These are phyloP conservation scores for Onthophagus sagittarius DNA, from an alignment of 2,888 invertebrate genomes.

Conservation along the genomic window DNA sequence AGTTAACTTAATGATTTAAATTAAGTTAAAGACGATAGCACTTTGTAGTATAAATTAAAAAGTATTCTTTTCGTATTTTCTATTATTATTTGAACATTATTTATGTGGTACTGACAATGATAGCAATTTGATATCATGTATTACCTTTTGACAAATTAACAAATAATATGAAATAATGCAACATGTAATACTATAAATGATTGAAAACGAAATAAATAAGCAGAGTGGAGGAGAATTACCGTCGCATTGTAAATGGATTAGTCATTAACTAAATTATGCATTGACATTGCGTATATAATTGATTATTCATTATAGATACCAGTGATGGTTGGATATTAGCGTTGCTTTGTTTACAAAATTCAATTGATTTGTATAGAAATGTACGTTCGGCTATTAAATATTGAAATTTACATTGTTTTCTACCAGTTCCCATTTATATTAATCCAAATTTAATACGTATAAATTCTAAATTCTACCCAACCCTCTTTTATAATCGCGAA, in stretches of 20 bases:
- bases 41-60: too few relatives aligned
- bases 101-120: too few relatives aligned
- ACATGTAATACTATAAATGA: background rate
- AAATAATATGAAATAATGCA: background rate
- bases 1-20: too few relatives aligned
- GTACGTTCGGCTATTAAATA: background rate
- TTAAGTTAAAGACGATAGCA: too few relatives aligned
- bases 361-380: background rate
- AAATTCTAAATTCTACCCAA: too few relatives aligned
- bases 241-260: background rate
- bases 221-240: background rate
- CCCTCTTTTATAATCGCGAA: too few relatives aligned
- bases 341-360: background rate
- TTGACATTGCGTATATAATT: background rate
- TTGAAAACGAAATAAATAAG: background rate
- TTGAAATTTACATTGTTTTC: background rate
- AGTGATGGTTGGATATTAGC: background rate
- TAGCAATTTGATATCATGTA: background rate
- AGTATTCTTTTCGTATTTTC: too few relatives aligned
- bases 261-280: background rate
- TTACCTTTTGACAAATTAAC: background rate
- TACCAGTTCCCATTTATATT: background rate
- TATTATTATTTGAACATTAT: too few relatives aligned
- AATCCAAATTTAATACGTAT: too few relatives aligned
- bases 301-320: background rate